These are phyloP conservation scores for Montipora foliosa DNA, from an alignment of 64 coral and sea anemone genomes.

Conservation along the genomic window DNA sequence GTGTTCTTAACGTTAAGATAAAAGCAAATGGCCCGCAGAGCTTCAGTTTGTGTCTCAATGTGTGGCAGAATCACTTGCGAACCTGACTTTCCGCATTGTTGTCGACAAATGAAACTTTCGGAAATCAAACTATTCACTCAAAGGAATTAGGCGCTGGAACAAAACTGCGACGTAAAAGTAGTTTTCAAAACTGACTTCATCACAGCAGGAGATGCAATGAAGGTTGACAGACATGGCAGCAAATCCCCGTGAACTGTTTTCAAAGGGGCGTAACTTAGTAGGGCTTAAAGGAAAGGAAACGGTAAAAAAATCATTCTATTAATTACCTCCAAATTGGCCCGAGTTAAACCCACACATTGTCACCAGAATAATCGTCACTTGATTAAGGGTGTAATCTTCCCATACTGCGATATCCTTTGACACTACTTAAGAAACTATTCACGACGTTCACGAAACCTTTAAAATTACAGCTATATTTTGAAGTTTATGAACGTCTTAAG, in stretches of 20 bases:
- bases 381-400: constrained; percentile 13
- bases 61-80: too few relatives aligned
- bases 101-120: too few relatives aligned
- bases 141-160: too few relatives aligned
- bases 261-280: constrained; percentile 9
- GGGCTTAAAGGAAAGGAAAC: neutral
- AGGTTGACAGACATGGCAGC: constrained; percentile 8
- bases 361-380: neutral
- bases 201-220: neutral
- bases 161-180: neutral
- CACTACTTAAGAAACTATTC: neutral
- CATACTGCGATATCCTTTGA: neutral
- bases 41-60: too few relatives aligned
- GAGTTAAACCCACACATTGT: neutral
- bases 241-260: constrained; percentile 17
- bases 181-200: neutral
- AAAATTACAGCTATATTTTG: neutral
- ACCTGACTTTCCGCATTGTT: too few relatives aligned
- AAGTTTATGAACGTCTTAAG: neutral
- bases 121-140: too few relatives aligned
- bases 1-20: too few relatives aligned
- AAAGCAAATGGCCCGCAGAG: too few relatives aligned
- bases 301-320: constrained; percentile 4
- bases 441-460: constrained; percentile 2
- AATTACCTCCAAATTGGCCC: constrained; percentile 38